phyloP scores from a whole-genome alignment of 2,797 vertebrate genomes.

The Xenops minutus region DNA sequence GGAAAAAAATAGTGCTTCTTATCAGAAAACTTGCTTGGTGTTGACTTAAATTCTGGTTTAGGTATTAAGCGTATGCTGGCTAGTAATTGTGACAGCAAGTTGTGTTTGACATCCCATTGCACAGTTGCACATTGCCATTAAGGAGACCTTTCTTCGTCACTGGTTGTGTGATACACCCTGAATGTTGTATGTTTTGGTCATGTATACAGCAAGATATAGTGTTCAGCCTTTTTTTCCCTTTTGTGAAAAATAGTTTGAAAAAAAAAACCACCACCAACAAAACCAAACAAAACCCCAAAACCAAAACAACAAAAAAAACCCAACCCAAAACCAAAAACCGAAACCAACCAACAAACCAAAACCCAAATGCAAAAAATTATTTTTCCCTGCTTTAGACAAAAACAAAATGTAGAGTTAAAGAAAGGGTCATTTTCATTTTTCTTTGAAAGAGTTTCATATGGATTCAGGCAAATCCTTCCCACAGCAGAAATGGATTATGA shows the following conservation, averaged over 20 bases:
- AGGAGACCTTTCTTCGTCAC: background rate
- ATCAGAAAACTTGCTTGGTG: background rate
- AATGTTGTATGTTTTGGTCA: background rate
- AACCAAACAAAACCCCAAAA: too few relatives aligned
- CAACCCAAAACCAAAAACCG: too few relatives aligned
- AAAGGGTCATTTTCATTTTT: background rate
- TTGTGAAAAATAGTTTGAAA: background rate
- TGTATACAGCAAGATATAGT: background rate
- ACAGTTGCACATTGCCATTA: background rate
- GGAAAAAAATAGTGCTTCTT: background rate
- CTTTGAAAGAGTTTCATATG: background rate
- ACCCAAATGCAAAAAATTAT: background rate
- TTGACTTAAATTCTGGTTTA: background rate
- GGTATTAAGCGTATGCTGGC: background rate
- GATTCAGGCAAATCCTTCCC: background rate
- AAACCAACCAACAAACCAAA: background rate
- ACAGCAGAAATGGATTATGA: background rate
- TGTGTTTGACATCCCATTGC: background rate
- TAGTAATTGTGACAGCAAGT: background rate
- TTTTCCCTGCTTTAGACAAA: background rate
- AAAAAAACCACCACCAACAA: too few relatives aligned
- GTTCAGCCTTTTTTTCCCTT: background rate
- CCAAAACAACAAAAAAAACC: too few relatives aligned
- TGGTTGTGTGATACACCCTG: background rate
- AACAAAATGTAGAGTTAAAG: background rate